A percentile compares a stretch with the other conserved stretches of the same genome.
phyloP scores from a whole-genome alignment of 2,888 invertebrate genomes.

The Lissocephala sabroskyi region DNA sequence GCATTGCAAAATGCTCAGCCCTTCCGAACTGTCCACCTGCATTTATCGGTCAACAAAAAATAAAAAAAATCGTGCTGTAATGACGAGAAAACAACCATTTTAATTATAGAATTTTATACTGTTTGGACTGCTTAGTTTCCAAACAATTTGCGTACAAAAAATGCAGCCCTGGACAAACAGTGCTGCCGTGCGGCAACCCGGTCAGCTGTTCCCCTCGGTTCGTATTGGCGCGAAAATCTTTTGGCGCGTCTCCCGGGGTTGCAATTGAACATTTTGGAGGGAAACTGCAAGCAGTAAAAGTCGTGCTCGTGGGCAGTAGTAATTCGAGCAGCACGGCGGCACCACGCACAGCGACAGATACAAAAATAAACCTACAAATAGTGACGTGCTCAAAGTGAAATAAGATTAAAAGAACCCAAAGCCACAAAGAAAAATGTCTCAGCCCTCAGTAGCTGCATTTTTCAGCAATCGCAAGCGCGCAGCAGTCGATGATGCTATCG shows the following conservation, averaged over 20 bases:
- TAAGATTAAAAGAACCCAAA: slow-evolving; percentile 11
- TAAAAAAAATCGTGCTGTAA: too few species aligned
- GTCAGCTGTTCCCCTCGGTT: slow-evolving; percentile 28
- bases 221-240: slow-evolving; percentile 54
- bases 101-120: too few species aligned
- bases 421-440: slow-evolving; percentile 76
- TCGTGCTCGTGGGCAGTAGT: slow-evolving; percentile 49
- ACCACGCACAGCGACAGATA: slow-evolving; percentile 42
- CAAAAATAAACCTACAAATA: too few species aligned
- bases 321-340: slow-evolving; percentile 59
- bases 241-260: slow-evolving; percentile 51
- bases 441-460: slow-evolving; percentile 83
- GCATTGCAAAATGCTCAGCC: too few species aligned
- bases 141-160: too few species aligned
- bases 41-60: too few species aligned
- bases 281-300: slow-evolving; percentile 65
- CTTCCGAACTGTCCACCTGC: too few species aligned
- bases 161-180: slow-evolving; percentile 30
- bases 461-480: slow-evolving; percentile 84
- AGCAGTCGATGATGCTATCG: slow-evolving; percentile 78
- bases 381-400: slow-evolving; percentile 43
- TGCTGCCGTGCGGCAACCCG: slow-evolving; percentile 12
- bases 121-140: too few species aligned
- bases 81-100: too few species aligned
- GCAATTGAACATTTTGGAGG: slow-evolving; percentile 63